Percentiles rank a stretch among this genome's conserved stretches.
Evolutionary conservation across 2,888 invertebrate species (phyloP).

Genomic region (Hypomecis atomaria): DNA sequence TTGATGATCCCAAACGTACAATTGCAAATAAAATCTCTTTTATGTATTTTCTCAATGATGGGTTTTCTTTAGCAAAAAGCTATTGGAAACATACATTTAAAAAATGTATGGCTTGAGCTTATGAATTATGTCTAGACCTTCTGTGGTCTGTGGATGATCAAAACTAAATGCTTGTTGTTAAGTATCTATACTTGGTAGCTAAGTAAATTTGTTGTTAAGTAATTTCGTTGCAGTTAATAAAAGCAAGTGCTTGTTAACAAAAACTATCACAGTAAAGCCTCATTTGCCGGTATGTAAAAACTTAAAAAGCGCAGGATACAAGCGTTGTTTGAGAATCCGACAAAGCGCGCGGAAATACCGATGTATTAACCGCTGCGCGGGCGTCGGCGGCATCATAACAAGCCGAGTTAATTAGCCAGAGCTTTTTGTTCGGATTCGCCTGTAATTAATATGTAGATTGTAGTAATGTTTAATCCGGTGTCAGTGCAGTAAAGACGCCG

Average conservation of each 20-base stretch:
- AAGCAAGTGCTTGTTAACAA: too few relatives aligned
- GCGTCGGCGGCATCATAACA: constrained; percentile 31
- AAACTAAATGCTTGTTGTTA: too few relatives aligned
- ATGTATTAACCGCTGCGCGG: constrained; percentile 19
- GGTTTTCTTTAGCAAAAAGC: too few relatives aligned
- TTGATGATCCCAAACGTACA: too few relatives aligned
- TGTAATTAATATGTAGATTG: constrained; percentile 53
- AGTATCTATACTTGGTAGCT: too few relatives aligned
- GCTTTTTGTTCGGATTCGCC: constrained; percentile 39
- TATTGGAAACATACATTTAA: too few relatives aligned
- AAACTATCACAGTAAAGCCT: constrained; percentile 13
- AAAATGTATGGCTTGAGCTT: too few relatives aligned
- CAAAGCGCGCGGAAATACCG: constrained; percentile 27
- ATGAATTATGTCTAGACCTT: too few relatives aligned
- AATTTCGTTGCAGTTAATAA: too few relatives aligned
- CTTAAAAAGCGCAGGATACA: constrained; percentile 20
- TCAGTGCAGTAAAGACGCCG: constrained; percentile 41
- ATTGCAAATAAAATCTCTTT: too few relatives aligned
- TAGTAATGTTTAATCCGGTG: constrained; percentile 46
- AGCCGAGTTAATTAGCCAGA: constrained; percentile 43
- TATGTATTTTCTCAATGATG: too few relatives aligned
- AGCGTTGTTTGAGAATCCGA: constrained; percentile 20
- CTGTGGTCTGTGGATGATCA: neutral
- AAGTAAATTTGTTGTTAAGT: too few relatives aligned
- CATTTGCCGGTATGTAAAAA: constrained; percentile 22